Evolutionary conservation across 1,140 invertebrate genomes (phyloP).

Genomic region (Hypsibius dujardini): DNA sequence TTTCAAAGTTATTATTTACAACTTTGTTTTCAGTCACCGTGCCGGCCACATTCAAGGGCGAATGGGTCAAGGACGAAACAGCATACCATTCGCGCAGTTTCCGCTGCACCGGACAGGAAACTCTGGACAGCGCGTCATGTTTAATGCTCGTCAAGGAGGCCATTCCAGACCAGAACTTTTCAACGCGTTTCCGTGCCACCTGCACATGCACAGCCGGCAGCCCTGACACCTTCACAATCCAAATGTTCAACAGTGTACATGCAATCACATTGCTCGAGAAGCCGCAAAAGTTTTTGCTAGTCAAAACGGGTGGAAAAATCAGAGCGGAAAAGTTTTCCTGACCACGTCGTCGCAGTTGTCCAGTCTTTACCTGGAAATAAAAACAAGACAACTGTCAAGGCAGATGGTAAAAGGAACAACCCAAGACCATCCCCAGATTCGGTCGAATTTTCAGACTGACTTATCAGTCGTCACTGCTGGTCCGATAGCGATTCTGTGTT

Average conservation of each 20-base stretch:
- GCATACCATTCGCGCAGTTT: neutral
- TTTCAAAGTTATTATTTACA: too few relatives aligned
- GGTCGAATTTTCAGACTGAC: neutral
- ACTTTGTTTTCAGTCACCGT: neutral
- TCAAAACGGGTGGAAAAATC: too few relatives aligned
- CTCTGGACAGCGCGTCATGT: neutral
- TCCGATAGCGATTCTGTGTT: neutral
- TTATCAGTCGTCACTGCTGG: neutral
- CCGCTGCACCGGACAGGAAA: neutral
- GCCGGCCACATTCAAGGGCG: neutral
- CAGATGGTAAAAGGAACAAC: too few relatives aligned
- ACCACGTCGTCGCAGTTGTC: too few relatives aligned
- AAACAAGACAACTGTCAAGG: too few relatives aligned
- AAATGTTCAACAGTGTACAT: too few relatives aligned
- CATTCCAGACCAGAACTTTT: neutral
- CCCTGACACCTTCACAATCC: too few relatives aligned
- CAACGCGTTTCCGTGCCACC: neutral
- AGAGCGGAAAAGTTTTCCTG: too few relatives aligned
- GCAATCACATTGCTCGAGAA: too few relatives aligned
- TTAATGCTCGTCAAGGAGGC: slow-evolving; percentile 6
- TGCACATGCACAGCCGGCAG: neutral
- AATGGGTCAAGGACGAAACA: neutral
- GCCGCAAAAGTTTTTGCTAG: too few relatives aligned
- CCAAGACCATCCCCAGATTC: too few relatives aligned
- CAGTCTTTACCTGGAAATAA: too few relatives aligned